These are phyloP conservation scores for Triplophysa tibetana DNA, from an alignment of 2,113 vertebrate genomes.

Conservation along the genomic window DNA sequence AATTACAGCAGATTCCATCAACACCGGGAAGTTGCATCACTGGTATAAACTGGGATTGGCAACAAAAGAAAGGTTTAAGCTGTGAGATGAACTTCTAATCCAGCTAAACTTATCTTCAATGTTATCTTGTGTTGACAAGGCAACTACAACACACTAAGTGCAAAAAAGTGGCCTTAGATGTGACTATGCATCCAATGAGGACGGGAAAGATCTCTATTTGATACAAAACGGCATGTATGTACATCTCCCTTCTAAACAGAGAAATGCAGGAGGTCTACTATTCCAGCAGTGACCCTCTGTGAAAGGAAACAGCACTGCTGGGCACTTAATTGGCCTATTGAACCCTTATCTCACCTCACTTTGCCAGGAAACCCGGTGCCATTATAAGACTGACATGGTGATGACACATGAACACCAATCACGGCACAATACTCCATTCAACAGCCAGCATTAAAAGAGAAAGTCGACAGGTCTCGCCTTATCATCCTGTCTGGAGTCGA, in stretches of 20 bases:
- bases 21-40: conserved; percentile 26
- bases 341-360: conserved; percentile 48
- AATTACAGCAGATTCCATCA: conserved; percentile 32
- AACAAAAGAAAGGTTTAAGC: conserved; percentile 13
- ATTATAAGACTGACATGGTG: conserved; percentile 51
- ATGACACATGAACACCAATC: conserved; percentile 40
- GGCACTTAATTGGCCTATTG: conserved; percentile 48
- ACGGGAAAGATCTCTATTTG: background rate
- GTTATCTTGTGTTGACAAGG: background rate
- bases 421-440: conserved; percentile 42
- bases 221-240: background rate
- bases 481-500: conserved; percentile 34
- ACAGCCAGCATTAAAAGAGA: conserved; percentile 20
- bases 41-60: conserved; percentile 10
- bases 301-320: conserved; percentile 27
- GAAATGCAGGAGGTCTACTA: conserved; percentile 1
- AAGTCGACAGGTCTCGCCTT: conserved; percentile 31
- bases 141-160: background rate
- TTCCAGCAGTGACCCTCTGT: conserved; percentile 31
- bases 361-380: conserved; percentile 34
- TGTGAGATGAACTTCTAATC: background rate
- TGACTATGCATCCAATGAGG: background rate
- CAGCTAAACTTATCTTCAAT: background rate
- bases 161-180: background rate
- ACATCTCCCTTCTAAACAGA: background rate